Evolutionary conservation across 2,113 vertebrate species (phyloP), one percentile per base, ranked within the genome.

Genomic region (Oryzias javanicus): DNA sequence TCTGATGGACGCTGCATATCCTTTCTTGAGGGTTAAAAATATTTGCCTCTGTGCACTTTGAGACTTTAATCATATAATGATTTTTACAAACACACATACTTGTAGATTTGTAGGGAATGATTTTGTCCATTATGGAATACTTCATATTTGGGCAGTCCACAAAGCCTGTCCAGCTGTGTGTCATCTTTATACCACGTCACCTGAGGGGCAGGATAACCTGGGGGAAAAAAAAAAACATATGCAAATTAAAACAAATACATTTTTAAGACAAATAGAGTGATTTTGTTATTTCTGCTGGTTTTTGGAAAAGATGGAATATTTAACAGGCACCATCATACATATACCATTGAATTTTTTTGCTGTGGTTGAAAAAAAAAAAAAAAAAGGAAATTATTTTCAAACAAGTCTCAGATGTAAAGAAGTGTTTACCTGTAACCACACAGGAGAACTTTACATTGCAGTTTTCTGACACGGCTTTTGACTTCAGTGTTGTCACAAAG

Each of bases 111-210:
- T 59, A 99, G 91, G 0, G 93, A 95, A 84, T 99, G 94, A 19
- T 77, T 92, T 76, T 94, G 95, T 78, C 95, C 97, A 12, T 95
- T 94, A 6, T 82, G 93, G 60, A 92, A 92, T 84, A 99, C 94
- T 91, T 98, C 82, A 10, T 99, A 98, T 86, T 99, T 98, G 15
- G 97, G 97, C 61, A 99, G 89, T 61, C 97, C 97, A 72, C 97
- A 99, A 76, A 94, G 98, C 78, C 97, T 93, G 80, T 99, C 97
- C 89, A 99, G 89, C 77, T 99, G 95, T 48, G 86, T 72, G 41
- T 99, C 94, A 67, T 99, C 95, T 85, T 95, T 98, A 64, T 98
- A 99, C 97, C 97, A 99, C 0, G 91, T 95, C 78, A 99, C 80
- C 72, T 96, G 94, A 0, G 97, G 97, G 46, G 89, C 88, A 0